Evolutionary conservation across 2,113 vertebrate species (phyloP).

Genomic region (Chaetops frenatus): DNA sequence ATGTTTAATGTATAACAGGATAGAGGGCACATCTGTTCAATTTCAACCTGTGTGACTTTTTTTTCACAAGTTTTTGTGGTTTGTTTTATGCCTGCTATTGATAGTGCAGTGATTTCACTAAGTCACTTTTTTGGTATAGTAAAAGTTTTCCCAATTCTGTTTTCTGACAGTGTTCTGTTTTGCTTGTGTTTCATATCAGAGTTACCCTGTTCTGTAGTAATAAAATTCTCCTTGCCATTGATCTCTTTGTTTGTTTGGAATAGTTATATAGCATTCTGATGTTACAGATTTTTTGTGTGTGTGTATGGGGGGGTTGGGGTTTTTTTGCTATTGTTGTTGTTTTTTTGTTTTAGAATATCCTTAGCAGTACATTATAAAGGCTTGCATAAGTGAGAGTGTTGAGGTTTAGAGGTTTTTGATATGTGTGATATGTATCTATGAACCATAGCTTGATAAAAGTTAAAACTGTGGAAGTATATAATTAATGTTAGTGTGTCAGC

Average conservation of each 20-base stretch:
- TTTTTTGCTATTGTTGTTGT: not conserved
- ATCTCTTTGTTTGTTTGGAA: not conserved
- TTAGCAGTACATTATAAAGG: not conserved
- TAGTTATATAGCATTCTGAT: not conserved
- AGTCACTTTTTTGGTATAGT: not conserved
- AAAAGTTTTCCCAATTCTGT: not conserved
- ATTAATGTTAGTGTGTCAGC: not conserved
- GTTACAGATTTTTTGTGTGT: accelerated
- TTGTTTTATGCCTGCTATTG: not conserved
- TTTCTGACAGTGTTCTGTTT: not conserved
- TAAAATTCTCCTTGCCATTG: not conserved
- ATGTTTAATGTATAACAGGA: not conserved
- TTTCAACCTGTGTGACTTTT: not conserved
- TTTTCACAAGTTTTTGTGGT: not conserved
- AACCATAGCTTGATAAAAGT: not conserved
- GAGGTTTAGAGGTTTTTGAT: not conserved
- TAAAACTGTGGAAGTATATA: not conserved
- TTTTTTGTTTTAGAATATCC: not conserved
- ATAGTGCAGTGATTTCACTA: not conserved
- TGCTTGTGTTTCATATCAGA: not conserved
- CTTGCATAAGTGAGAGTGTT: not conserved
- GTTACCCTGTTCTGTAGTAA: not conserved
- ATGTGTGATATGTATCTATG: not conserved
- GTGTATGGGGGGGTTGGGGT: too few relatives aligned
- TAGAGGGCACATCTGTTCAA: not conserved